Base-by-base conservation (phyloP, 2,113 vertebrate species). In the Cercopithecus mona region DNA sequence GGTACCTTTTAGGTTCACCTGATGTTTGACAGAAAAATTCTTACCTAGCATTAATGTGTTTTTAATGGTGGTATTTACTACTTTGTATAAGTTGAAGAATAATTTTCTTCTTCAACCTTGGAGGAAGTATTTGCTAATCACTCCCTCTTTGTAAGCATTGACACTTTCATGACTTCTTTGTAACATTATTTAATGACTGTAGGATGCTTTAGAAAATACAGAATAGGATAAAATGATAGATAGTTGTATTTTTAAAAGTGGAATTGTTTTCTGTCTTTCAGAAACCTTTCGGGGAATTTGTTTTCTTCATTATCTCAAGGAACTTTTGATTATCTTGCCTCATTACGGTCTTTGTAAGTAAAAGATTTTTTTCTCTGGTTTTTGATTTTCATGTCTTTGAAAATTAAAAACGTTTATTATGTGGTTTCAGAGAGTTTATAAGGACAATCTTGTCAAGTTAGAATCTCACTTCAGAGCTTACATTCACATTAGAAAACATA, bases 251-350 rank as follows among this genome's bases (percentile, higher is more conserved):
- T 79, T 40, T 72, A 2, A 80, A 95, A 20, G 90, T 97, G 14
- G 92, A 75, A 81, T 97, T 27, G 0, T 93, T 45, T 80, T 96
- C 98, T 88, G 95, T 98, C 90, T 94, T 25, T 68, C 98, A 99
- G 99, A 94, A 99, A 99, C 97, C 99, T 99, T 98, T 99, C 99
- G 79, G 99, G 99, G 94, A 99, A 99, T 98, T 98, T 99, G 80
- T 99, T 99, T 99, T 99, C 99, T 43, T 99, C 99, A 1, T 97
- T 99, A 98, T 98, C 99, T 66, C 99, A 99, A 98, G 99, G 99
- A 97, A 99, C 99, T 1, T 99, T 99, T 97, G 99, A 99, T 98
- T 99, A 99, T 98, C 99, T 99, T 96, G 98, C 97, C 90, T 99
- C 99, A 30, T 98, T 99, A 45, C 99, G 99, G 96, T 99, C 99